Evolutionary conservation across 2,888 invertebrate genomes (phyloP).

Genomic region (Gibbula magus): DNA sequence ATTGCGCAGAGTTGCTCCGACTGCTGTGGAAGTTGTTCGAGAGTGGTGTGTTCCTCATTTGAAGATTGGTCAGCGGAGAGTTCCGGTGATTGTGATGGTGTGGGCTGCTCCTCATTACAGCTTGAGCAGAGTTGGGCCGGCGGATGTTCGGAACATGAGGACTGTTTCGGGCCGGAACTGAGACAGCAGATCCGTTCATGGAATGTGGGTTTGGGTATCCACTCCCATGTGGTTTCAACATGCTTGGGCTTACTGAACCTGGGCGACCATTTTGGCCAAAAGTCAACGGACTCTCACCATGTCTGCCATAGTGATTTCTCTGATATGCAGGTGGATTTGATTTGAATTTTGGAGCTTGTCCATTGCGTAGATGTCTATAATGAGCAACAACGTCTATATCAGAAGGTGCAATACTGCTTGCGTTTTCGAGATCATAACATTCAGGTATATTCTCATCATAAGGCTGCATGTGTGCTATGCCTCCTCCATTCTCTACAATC

Average conservation of each 20-base stretch:
- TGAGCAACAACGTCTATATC: slow-evolving; percentile 98
- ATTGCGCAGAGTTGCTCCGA: slow-evolving; percentile 61
- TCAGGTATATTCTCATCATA: slow-evolving; percentile 69
- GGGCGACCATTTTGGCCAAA: slow-evolving; percentile 44
- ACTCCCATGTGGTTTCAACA: slow-evolving; percentile 5
- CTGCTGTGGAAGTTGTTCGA: slow-evolving; percentile 51
- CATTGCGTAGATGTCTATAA: slow-evolving; percentile 93
- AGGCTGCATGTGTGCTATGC: slow-evolving; percentile 51
- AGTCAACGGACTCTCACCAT: slow-evolving; percentile 44
- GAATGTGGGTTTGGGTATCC: slow-evolving; percentile 38
- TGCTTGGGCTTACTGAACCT: slow-evolving; percentile 36
- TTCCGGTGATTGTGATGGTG: slow-evolving; percentile 44
- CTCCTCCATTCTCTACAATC: slow-evolving; percentile 68
- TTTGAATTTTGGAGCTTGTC: slow-evolving; percentile 78
- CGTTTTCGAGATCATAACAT: slow-evolving; percentile 93
- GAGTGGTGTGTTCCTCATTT: slow-evolving; percentile 47
- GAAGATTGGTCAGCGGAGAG: slow-evolving; percentile 61
- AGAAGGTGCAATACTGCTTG: slow-evolving; percentile 96
- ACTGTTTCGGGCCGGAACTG: slow-evolving; percentile 43
- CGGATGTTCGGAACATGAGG: slow-evolving; percentile 52
- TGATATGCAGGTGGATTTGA: slow-evolving; percentile 80
- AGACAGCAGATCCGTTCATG: slow-evolving; percentile 46
- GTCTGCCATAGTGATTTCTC: slow-evolving; percentile 38
- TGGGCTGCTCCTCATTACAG: slow-evolving; percentile 36
- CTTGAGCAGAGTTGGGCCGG: slow-evolving; percentile 57